phyloP scores from a whole-genome alignment of 2,113 vertebrate genomes.

The Todiramphus saurophagus region DNA sequence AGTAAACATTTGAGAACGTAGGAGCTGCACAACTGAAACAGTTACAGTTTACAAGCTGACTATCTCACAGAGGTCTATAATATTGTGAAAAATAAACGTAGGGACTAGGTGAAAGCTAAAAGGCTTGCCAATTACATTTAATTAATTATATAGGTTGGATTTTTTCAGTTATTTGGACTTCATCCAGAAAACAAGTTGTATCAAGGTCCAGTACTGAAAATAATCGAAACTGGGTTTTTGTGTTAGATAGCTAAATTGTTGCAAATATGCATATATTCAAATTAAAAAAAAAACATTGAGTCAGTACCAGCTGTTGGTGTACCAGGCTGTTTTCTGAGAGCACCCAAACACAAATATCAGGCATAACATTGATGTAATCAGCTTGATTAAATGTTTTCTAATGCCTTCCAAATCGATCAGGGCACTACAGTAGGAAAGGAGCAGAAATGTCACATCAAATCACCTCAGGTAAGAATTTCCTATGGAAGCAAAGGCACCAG shows the following conservation, averaged over 20 bases:
- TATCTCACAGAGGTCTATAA: not conserved
- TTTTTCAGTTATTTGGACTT: not conserved
- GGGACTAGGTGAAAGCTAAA: not conserved
- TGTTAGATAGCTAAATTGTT: not conserved
- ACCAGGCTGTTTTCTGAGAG: not conserved
- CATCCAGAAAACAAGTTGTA: not conserved
- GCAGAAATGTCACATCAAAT: not conserved
- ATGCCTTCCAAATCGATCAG: not conserved
- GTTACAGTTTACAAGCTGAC: not conserved
- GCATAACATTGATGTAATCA: not conserved
- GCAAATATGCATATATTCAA: not conserved
- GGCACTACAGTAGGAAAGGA: not conserved
- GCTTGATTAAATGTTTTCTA: not conserved
- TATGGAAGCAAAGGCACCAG: not conserved
- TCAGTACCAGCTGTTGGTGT: not conserved
- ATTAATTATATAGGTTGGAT: not conserved
- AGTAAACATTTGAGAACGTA: not conserved
- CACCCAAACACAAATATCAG: not conserved
- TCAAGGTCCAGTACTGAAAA: not conserved
- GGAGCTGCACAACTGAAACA: not conserved
- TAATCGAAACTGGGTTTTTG: not conserved
- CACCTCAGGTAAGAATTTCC: not conserved
- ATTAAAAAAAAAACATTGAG: not conserved
- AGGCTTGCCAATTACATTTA: not conserved
- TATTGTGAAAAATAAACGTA: not conserved